Conservation (phyloP, 2,888 invertebrate genomes). For the Conomelus anceps region DNA sequence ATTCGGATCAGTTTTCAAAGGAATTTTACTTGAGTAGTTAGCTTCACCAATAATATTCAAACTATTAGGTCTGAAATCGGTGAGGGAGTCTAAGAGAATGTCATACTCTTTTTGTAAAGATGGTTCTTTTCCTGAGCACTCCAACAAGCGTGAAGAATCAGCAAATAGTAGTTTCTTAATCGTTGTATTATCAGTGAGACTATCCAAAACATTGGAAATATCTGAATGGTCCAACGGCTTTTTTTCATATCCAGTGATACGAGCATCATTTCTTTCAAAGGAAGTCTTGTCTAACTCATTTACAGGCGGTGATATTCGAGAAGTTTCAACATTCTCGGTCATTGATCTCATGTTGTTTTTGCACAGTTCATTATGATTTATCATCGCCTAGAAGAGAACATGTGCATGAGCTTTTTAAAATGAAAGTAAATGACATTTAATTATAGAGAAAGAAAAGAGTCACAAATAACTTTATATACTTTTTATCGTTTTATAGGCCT, state of each 20-base stretch:
- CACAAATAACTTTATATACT: no score
- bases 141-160: background rate
- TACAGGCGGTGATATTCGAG: background rate
- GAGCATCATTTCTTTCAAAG: background rate
- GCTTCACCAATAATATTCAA: background rate
- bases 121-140: background rate
- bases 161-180: background rate
- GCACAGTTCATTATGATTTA: background rate
- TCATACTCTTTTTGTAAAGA: background rate
- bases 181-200: background rate
- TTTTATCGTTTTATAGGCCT: no score
- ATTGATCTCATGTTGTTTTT: background rate
- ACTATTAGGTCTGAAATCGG: background rate
- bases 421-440: no score
- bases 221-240: background rate
- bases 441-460: no score
- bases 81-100: background rate
- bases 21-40: background rate
- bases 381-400: background rate
- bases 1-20: background rate
- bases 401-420: background rate
- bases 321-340: background rate
- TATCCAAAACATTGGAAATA: background rate
- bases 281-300: background rate
- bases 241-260: background rate